phyloP scores from a whole-genome alignment of 2,888 invertebrate species.

The Anorthoa munda region DNA sequence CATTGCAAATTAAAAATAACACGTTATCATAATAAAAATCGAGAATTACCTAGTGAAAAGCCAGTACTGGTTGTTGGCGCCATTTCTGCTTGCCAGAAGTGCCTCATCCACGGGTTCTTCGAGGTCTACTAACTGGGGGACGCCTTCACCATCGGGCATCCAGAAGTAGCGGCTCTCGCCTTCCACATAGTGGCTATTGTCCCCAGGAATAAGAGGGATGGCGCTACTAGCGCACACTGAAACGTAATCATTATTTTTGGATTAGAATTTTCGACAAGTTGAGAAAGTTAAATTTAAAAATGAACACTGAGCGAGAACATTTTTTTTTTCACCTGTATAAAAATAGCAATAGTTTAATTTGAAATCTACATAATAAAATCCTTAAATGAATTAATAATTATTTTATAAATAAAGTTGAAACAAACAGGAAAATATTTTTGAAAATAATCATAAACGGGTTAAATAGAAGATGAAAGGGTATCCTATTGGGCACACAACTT shows the following conservation, averaged over 20 bases:
- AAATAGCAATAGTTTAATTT: no score
- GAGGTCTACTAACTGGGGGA: conserved; percentile 81
- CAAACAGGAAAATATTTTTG: no score
- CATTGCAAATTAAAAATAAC: no score
- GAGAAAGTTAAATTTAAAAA: no score
- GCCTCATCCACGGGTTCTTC: conserved; percentile 71
- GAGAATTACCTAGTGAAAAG: conserved; percentile 75
- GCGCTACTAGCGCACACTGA: conserved; percentile 77
- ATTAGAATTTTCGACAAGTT: not conserved
- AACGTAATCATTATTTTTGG: not conserved
- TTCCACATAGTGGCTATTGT: conserved; percentile 86
- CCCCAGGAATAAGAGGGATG: conserved; percentile 78
- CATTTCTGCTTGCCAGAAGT: conserved; percentile 74
- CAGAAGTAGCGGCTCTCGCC: conserved; percentile 85
- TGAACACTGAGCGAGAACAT: no score
- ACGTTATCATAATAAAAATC: not conserved
- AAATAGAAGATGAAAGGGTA: no score
- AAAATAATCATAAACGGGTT: no score
- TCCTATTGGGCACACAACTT: no score
- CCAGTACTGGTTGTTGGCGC: conserved; percentile 83
- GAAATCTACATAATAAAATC: no score
- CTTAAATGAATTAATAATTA: no score
- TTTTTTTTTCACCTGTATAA: no score
- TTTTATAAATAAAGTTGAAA: no score
- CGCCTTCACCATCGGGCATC: conserved; percentile 85